phyloP scores from a whole-genome alignment of 2,888 invertebrate genomes.

The Ophion ventricosus region DNA sequence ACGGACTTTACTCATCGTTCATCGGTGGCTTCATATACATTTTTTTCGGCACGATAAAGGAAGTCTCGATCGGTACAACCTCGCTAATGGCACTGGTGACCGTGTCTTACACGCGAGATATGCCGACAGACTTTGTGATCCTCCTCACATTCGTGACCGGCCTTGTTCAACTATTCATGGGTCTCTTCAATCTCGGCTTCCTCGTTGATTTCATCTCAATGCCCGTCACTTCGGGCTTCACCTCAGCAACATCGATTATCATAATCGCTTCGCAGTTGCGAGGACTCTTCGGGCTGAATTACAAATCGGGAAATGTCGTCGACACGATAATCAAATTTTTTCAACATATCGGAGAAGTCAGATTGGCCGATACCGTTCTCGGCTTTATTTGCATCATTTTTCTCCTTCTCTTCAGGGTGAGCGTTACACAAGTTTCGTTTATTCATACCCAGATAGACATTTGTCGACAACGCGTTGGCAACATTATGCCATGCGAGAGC shows the following conservation, averaged over 20 bases:
- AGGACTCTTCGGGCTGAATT: slow-evolving; percentile 89
- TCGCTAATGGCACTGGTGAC: slow-evolving; percentile 96
- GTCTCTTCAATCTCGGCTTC: slow-evolving; percentile 92
- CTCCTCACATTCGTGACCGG: slow-evolving; percentile 92
- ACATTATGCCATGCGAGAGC: too few relatives aligned
- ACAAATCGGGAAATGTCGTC: slow-evolving; percentile 88
- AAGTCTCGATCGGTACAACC: slow-evolving; percentile 96
- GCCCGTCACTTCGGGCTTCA: slow-evolving; percentile 93
- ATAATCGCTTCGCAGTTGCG: slow-evolving; percentile 91
- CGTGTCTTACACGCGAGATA: slow-evolving; percentile 88
- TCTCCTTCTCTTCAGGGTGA: slow-evolving; percentile 88
- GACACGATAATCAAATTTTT: slow-evolving; percentile 85
- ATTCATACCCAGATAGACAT: too few relatives aligned
- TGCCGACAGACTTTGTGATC: slow-evolving; percentile 89
- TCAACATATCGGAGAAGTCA: slow-evolving; percentile 84
- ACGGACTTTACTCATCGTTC: slow-evolving; percentile 96
- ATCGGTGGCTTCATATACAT: slow-evolving; percentile 93
- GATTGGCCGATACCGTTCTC: slow-evolving; percentile 87
- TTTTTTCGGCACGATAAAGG: slow-evolving; percentile 93
- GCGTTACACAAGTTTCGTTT: slow-evolving; percentile 65
- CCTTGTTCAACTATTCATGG: slow-evolving; percentile 91
- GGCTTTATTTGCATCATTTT: slow-evolving; percentile 87
- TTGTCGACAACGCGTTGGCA: too few relatives aligned
- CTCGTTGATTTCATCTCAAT: slow-evolving; percentile 93
- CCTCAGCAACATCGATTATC: slow-evolving; percentile 92